phyloP scores from a whole-genome alignment of 2,113 vertebrate species.

The Microtus pennsylvanicus region DNA sequence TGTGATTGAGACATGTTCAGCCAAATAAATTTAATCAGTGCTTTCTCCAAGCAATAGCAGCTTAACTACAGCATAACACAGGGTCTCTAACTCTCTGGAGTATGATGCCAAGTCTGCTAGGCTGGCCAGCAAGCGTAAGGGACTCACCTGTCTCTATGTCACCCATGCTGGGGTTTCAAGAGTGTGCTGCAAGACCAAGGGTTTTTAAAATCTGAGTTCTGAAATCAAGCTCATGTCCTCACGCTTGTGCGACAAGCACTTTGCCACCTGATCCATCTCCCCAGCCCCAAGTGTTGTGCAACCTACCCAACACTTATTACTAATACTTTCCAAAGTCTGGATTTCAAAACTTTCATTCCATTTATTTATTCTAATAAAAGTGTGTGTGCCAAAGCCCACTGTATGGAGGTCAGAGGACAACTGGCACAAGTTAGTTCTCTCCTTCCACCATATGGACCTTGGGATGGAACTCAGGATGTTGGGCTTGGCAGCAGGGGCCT shows the following conservation, averaged over 20 bases:
- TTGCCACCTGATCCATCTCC: background rate
- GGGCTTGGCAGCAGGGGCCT: background rate
- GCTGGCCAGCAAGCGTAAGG: background rate
- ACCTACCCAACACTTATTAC: background rate
- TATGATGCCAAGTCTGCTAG: background rate
- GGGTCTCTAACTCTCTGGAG: background rate
- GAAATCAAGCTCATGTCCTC: background rate
- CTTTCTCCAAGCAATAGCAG: background rate
- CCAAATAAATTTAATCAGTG: background rate
- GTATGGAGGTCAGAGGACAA: background rate
- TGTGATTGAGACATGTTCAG: background rate
- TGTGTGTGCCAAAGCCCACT: background rate
- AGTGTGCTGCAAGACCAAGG: background rate
- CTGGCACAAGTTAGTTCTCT: background rate
- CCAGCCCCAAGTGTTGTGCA: background rate
- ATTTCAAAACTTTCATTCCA: background rate
- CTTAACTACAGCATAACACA: background rate
- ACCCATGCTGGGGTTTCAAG: background rate
- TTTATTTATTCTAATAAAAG: background rate
- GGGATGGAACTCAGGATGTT: background rate
- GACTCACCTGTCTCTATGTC: background rate
- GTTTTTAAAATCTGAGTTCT: background rate
- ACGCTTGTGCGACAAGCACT: background rate
- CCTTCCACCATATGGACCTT: background rate
- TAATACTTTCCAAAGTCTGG: background rate